A percentile compares a stretch with the other conserved stretches of the same genome.
Conservation (phyloP, 2,113 vertebrate species). For the Falcunculus frontatus region DNA sequence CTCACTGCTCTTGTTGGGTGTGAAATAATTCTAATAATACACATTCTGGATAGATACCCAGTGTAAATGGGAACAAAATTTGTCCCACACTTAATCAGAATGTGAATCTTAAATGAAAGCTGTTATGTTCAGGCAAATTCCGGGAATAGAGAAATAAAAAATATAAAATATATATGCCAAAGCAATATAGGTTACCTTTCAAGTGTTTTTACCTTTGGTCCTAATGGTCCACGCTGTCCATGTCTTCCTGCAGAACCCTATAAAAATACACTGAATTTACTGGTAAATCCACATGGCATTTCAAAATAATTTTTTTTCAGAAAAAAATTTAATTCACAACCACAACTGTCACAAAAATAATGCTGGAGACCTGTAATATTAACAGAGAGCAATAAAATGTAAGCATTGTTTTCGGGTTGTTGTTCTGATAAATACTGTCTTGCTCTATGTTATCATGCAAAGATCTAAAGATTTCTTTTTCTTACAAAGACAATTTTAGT, state of each 20-base stretch:
- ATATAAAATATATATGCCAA: neutral
- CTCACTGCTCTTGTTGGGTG: neutral
- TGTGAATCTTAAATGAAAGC: neutral
- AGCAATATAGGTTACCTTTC: neutral
- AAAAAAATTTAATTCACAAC: neutral
- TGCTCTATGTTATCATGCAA: neutral
- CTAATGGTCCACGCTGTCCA: conserved; percentile 66
- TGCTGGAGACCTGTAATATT: neutral
- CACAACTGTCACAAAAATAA: neutral
- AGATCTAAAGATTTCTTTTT: neutral
- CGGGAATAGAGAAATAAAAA: neutral
- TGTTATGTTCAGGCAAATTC: neutral
- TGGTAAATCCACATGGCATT: neutral
- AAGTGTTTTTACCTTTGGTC: conserved; percentile 66
- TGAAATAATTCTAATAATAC: neutral
- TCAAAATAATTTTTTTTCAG: neutral
- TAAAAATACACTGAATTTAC: neutral
- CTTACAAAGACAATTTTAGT: neutral
- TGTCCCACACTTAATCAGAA: neutral
- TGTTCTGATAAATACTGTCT: neutral
- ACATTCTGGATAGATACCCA: neutral
- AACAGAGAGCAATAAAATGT: neutral
- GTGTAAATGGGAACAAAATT: neutral
- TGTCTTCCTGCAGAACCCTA: conserved; percentile 54
- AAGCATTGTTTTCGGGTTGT: neutral